Evolutionary conservation across 2,113 vertebrate species (phyloP).

Genomic region (Mus musculus): GRCm39 chr12:57412501-57413000

Average conservation of each 20-base stretch:
- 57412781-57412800: not conserved
- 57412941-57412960: not conserved
- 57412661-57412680: not conserved
- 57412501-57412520: not conserved
- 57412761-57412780: slow-evolving; percentile 23
- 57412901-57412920: not conserved
- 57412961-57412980: slow-evolving; percentile 22
- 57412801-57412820: slow-evolving; percentile 28
- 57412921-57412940: not conserved
- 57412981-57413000: slow-evolving; percentile 7
- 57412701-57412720: not conserved
- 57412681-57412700: slow-evolving; percentile 20
- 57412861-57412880: not conserved
- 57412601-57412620: not conserved
- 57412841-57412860: not conserved
- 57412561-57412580: not conserved
- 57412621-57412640: not conserved
- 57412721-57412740: slow-evolving; percentile 9
- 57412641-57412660: not conserved
- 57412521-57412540: slow-evolving; percentile 41
- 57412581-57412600: slow-evolving; percentile 24
- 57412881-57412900: slow-evolving; percentile 30
- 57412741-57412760: slow-evolving; percentile 25
- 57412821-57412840: not conserved
- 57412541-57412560: not conserved